Evolutionary conservation across 1,140 invertebrate genomes (phyloP), one percentile per base, ranked within the genome.

Genomic region (Hirudo medicinalis): DNA sequence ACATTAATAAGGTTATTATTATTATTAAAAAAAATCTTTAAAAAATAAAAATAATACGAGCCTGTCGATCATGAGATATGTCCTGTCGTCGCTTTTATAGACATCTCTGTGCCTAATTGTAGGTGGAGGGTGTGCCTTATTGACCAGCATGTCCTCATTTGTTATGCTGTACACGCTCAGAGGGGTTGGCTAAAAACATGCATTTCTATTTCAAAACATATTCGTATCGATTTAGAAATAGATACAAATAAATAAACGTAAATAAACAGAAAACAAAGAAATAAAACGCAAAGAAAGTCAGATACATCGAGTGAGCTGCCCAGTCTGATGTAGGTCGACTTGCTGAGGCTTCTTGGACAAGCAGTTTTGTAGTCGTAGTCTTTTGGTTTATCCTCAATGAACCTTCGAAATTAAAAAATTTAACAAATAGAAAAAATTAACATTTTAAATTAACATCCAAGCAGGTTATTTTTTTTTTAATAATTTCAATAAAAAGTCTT

Each of bases 121-220:
- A 1, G 57, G 57, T 13, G 29, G 29, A 15, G 57, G 57, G 8
- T 63, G 57, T 25, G 57, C 2, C 19, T 63, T 63, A 1, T 25
- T 25, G 3, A 22, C 0, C 22, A 63, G 17, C 57, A 63, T 63
- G 22, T 63, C 57, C 22, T 63, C 57, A 63, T 63, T 63, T 20
- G 57, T 63, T n/a, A 32, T 13, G 11, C 22, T 11, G 57, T 63
- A 63, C 22, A 25, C 22, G 57, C 57, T 63, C 57, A 32, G 6
- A 4, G 57, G 57, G 57, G 57, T 63, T 63, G 57, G 57, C 57
- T 63, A 32, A 15, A 49, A 49, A 63, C 1, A 63, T n/a, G n/a
- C n/a, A 63, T 1, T 19, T 15, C 4, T 57, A 3, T 25, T n/a
- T 57, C 9, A 20, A 57, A 49, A 40, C 11, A 11, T 9, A 1